phyloP scores from a whole-genome alignment of 2,888 invertebrate genomes.

The Hydrotaea diabolus region DNA sequence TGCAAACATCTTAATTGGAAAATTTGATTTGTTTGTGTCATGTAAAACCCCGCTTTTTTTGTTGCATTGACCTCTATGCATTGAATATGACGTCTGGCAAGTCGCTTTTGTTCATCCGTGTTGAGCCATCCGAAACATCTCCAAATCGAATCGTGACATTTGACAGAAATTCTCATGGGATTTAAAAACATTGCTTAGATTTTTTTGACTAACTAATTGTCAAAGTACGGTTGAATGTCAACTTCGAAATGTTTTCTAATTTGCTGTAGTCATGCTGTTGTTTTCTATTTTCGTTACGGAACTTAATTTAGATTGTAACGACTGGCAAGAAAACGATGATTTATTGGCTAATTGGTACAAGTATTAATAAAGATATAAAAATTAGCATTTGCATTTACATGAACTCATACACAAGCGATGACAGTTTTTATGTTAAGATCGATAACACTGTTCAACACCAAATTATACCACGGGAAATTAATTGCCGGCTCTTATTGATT shows the following conservation, averaged over 20 bases:
- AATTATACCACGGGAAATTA: too few species aligned
- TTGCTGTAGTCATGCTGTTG: background rate
- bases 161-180: conserved; percentile 25
- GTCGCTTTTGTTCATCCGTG: conserved; percentile 34
- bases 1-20: conserved; percentile 50
- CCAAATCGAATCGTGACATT: conserved; percentile 14
- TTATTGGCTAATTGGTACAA: conserved; percentile 19
- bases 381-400: background rate
- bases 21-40: conserved; percentile 31
- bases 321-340: background rate
- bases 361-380: background rate
- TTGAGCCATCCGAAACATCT: conserved; percentile 35
- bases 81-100: background rate
- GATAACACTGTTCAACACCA: background rate
- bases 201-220: background rate
- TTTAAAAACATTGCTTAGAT: background rate
- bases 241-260: conserved; percentile 2
- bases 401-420: background rate
- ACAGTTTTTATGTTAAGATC: background rate
- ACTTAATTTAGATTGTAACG: conserved; percentile 1
- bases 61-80: conserved; percentile 13
- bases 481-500: too few species aligned
- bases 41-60: conserved; percentile 8
- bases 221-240: background rate
- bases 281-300: conserved; percentile 18